These are phyloP conservation scores for Kryptolebias ocellatus DNA, from an alignment of 2,797 vertebrate species.

Conservation along the genomic window DNA sequence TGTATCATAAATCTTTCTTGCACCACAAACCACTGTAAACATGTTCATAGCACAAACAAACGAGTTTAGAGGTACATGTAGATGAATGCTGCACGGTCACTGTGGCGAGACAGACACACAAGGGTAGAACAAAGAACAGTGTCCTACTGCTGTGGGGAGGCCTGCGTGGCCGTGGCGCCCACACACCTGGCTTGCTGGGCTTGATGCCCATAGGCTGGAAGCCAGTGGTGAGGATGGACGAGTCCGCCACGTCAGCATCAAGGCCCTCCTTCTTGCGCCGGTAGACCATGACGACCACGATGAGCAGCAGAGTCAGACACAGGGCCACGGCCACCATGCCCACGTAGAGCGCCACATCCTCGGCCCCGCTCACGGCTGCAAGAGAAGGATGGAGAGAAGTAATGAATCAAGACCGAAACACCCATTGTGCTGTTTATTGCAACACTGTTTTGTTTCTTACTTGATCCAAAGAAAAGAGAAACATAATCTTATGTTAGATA, in stretches of 20 bases:
- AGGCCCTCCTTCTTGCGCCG: conserved; percentile 94
- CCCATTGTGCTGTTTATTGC: background rate
- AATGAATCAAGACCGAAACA: conserved; percentile 7
- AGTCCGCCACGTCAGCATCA: conserved; percentile 95
- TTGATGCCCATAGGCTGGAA: conserved; percentile 99
- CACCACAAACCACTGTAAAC: conserved; percentile 51
- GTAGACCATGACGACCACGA: conserved; percentile 92
- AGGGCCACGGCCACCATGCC: conserved; percentile 93
- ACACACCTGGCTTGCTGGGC: conserved; percentile 97
- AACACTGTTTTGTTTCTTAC: background rate
- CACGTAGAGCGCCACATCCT: conserved; percentile 95
- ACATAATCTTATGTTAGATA: background rate
- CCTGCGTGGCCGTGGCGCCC: conserved; percentile 76
- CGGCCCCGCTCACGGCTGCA: conserved; percentile 86
- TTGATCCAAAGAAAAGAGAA: background rate
- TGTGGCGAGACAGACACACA: conserved; percentile 57
- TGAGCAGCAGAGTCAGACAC: conserved; percentile 92
- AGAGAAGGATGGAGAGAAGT: conserved; percentile 17
- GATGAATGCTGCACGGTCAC: conserved; percentile 62
- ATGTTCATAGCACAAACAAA: conserved; percentile 55
- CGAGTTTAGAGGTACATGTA: conserved; percentile 50
- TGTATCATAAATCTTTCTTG: conserved; percentile 32
- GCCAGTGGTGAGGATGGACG: conserved; percentile 97
- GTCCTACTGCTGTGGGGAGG: conserved; percentile 84
- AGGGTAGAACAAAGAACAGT: conserved; percentile 78